Conservation (phyloP, 2,113 vertebrate species). For the Erinaceus europaeus region DNA sequence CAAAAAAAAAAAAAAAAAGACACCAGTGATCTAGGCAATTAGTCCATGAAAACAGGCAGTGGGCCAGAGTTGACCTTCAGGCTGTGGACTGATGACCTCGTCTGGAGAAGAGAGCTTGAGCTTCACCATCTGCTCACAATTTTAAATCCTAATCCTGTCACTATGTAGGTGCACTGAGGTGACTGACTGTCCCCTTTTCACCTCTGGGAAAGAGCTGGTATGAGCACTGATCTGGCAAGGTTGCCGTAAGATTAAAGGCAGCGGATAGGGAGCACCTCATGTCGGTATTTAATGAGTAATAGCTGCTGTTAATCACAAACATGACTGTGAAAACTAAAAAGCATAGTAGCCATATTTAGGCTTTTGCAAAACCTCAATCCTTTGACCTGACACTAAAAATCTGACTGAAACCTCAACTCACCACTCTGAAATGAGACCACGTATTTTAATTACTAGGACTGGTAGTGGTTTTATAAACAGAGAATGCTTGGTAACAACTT, state of each 20-base stretch:
- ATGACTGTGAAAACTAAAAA: neutral
- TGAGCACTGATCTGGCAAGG: neutral
- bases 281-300: neutral
- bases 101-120: neutral
- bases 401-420: neutral
- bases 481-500: neutral
- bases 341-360: neutral
- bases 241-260: neutral
- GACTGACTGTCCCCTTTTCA: neutral
- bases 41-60: neutral
- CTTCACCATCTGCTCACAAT: neutral
- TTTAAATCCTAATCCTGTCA: neutral
- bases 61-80: neutral
- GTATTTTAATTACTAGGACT: conserved; percentile 1
- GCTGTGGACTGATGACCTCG: neutral
- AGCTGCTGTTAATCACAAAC: neutral
- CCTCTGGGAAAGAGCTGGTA: neutral
- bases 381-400: neutral
- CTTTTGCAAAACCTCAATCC: neutral
- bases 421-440: neutral
- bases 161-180: neutral
- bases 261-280: neutral
- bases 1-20: accelerated
- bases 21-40: accelerated
- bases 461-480: neutral